Evolutionary conservation across 1,140 invertebrate genomes (phyloP), one percentile per base, ranked within the genome.

Genomic region (Vanessa tameamea): DNA sequence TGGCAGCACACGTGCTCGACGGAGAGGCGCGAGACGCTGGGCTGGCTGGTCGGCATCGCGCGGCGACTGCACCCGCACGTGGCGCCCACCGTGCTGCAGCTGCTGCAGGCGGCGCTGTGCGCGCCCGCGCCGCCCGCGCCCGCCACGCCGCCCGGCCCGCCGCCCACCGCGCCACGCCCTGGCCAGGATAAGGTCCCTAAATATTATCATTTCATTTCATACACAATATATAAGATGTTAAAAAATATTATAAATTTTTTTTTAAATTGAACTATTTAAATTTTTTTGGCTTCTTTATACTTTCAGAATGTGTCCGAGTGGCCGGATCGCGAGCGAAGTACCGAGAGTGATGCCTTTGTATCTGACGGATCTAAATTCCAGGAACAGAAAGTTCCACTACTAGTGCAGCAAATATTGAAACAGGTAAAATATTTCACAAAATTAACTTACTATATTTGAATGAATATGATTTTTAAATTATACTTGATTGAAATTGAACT

Each of bases 1-100:
- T 99, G 98, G 98, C 98, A 99, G 90, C 95, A 96, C 81, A 98
- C 98, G 89, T 99, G 98, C 87, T 89, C 96, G 13, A 94, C 95
- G 31, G 95, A 97, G 76, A 94, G 96, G 47, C 93, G 93, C 72
- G 94, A 95, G 79, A 95, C 97, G 0, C 93, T 99, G 53, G 93
- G 95, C 12, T 98, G 97, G 93, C 91, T 98, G 72, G 94, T 98
- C 78, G 94, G 95, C 79, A 95, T 96, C 55, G 96, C 96, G 81
- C 97, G 97, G 77, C 93, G 97, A 43, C 92, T 99, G 43, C 98
- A 99, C 87, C 98, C 99, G 93, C 98, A 98, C 57, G 97, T 99
- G 6, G 97, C 97, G 72, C 96, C 97, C 51, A 97, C 97, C 11
- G 96, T 99, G 63, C 93, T 99, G 26, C 98, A 99, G 87, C 94